Base-by-base conservation (phyloP, 2,888 invertebrate species). In the Cephus runcator region DNA sequence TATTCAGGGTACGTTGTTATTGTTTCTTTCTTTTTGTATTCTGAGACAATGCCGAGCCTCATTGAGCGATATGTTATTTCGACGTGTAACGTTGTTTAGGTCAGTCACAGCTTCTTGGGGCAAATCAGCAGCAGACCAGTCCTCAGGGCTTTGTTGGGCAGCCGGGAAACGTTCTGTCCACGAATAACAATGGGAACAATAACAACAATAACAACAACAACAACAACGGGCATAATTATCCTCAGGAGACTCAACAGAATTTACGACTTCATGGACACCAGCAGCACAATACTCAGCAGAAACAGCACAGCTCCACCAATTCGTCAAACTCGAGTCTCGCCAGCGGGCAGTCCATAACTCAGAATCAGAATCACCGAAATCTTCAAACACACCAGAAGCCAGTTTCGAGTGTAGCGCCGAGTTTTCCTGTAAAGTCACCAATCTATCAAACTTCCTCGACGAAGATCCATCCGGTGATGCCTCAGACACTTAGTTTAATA, bases 361-460 rank as follows among this genome's bases (percentile, higher is more conserved):
- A 88, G 76, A 80, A 80, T 12, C 89, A 90, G 75, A 88, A 87
- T 79, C 89, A 89, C 71, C 83, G 90, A 71, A 90, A 87, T 77
- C 78, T 88, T 11, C 88, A 88, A 40, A 92, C 91, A 85, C 94
- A 94, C 89, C 94, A 97, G 93, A 97, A 97, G 92, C 97, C 97
- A 81, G 95, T 97, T 83, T 97, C 96, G 91, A 97, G 96, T 92
- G 97, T 97, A 82, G 96, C 97, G 83, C 96, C 97, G 82, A 94
- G 94, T 86, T 95, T 95, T 92, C 94, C 95, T 81, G 91, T 91
- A 0, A 91, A 91, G 74, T 96, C 96, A 86, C 95, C 95, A 88
- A 95, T 96, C 85, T 96, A 96, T 92, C 96, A 96, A 92, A 96
- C 96, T 82, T 95, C 96, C 78, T 96, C 96, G 86, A 96, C 95